Evolutionary conservation across 2,797 vertebrate genomes (phyloP), one percentile per base, ranked within the genome.

Genomic region (Microctenopoma lineatum): DNA sequence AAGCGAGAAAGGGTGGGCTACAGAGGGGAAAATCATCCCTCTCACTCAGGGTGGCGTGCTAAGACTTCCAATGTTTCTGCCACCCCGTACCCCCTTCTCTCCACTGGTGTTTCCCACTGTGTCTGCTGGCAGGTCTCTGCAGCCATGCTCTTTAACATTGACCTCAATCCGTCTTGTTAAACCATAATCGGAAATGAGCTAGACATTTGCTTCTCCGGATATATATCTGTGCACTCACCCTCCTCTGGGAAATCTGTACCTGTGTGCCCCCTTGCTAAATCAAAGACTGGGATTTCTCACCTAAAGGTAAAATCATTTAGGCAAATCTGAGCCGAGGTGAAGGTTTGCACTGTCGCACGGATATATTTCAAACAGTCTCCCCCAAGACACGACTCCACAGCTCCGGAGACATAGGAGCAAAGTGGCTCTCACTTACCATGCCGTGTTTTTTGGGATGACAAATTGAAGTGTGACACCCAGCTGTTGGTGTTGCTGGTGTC

Each of bases 101-200:
- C 64, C 41, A 8, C 64, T 46, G 72, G 70, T 34, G 36, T 62
- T 38, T 82, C 77, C 74, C 79, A 79, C 60, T 57, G 81, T 71
- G 67, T 71, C 75, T 82, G 80, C 84, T 68, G 80, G 79, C 74
- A 62, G 63, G 71, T 79, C 83, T 66, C 64, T 26, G 48, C 56
- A 25, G 81, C 80, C 80, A 27, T 36, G 67, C 84, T 85, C 87
- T 82, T 73, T 64, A 73, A 45, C 57, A 72, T 78, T 90, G 90
- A 91, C 90, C 91, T 85, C 86, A 93, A 92, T 92, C 90, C 85
- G 81, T 90, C 89, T 89, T 59, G 75, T 89, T 92, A 89, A 88
- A 90, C 86, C 83, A 79, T 91, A 90, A 92, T 89, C 90, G 90
- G 88, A 87, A 92, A 90, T 89, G 88, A 92, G 85, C 76, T 36